Percentiles rank a stretch among this genome's conserved stretches.
These are phyloP conservation scores for Drosophila sp. DNA, from an alignment of 1,140 invertebrate genomes.

Conservation along the genomic window DNA sequence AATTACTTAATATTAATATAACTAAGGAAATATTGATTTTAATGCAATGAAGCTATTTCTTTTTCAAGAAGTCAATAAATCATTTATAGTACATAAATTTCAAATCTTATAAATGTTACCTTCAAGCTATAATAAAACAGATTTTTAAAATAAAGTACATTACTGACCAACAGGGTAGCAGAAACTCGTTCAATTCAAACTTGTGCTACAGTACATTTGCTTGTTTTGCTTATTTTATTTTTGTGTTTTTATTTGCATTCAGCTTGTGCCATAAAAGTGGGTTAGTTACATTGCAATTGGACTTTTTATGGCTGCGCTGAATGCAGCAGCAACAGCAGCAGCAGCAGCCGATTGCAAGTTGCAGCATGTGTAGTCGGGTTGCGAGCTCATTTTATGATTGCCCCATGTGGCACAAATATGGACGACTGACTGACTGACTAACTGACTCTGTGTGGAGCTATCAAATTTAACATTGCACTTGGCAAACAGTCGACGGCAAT, in stretches of 20 bases:
- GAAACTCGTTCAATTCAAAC: not conserved
- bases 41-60: too few relatives aligned
- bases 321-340: constrained; percentile 26
- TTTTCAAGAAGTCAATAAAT: too few relatives aligned
- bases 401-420: constrained; percentile 26
- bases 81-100: too few relatives aligned
- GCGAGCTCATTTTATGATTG: constrained; percentile 28
- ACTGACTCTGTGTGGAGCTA: too few relatives aligned
- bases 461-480: constrained; percentile 73
- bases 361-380: constrained; percentile 24
- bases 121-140: too few relatives aligned
- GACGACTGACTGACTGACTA: not conserved
- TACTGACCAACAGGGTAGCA: not conserved
- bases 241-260: constrained; percentile 36
- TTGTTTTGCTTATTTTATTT: not conserved
- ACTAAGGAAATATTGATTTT: too few relatives aligned
- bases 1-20: too few relatives aligned
- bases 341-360: not conserved
- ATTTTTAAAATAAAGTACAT: too few relatives aligned
- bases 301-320: constrained; percentile 53
- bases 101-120: too few relatives aligned
- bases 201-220: not conserved
- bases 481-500: constrained; percentile 53
- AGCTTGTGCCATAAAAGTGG: constrained; percentile 55
- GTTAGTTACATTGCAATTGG: constrained; percentile 62